Evolutionary conservation across 2,888 invertebrate species (phyloP).

Genomic region (Adela reaumurella): DNA sequence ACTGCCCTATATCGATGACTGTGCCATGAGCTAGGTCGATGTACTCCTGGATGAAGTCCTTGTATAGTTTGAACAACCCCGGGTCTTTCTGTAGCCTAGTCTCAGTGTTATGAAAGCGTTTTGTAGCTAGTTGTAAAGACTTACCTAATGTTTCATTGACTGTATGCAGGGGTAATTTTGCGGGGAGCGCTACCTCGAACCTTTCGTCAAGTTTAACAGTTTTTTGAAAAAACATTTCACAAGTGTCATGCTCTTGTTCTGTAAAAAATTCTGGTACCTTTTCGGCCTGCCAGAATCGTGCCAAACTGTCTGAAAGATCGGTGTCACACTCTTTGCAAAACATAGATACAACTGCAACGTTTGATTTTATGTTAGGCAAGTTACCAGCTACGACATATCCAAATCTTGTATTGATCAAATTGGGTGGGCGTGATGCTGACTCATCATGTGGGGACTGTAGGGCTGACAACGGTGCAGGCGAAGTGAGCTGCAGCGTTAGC

Average conservation of each 20-base stretch:
- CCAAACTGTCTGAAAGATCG: no score
- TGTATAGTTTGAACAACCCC: slow-evolving; percentile 4
- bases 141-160: background rate
- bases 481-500: background rate
- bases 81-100: slow-evolving; percentile 6
- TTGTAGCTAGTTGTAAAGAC: background rate
- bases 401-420: background rate
- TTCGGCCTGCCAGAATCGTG: no score
- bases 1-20: slow-evolving; percentile 3
- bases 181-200: background rate
- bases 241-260: no score
- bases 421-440: background rate
- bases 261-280: no score
- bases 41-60: slow-evolving; percentile 8
- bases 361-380: background rate
- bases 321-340: no score
- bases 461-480: no score
- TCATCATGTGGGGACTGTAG: no score
- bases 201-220: no score
- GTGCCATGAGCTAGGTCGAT: slow-evolving; percentile 7
- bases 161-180: background rate
- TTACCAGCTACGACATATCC: background rate
- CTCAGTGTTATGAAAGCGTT: background rate
- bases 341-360: background rate
- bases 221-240: no score